Evolutionary conservation across 2,888 invertebrate species (phyloP).

Genomic region (Trachelus tabidus): DNA sequence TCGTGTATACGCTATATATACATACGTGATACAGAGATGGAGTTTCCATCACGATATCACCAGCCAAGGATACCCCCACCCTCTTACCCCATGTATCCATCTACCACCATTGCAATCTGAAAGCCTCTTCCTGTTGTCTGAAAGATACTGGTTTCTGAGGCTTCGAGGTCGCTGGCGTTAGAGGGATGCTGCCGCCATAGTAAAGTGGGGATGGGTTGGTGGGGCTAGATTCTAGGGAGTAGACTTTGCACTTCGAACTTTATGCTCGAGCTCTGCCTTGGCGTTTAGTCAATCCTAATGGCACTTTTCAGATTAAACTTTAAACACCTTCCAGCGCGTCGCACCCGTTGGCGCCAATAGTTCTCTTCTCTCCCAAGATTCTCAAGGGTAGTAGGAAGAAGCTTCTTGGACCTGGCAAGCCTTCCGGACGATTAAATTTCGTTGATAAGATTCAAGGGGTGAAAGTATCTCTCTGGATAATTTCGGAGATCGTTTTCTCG

Average conservation of each 20-base stretch:
- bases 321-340: constrained; percentile 9
- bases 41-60: not conserved
- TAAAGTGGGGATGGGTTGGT: constrained; percentile 24
- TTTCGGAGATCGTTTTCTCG: not conserved
- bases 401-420: not conserved
- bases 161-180: constrained; percentile 32
- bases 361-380: not conserved
- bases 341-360: not conserved
- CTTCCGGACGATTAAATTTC: not conserved
- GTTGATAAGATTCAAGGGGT: not conserved
- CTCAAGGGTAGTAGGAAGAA: not conserved
- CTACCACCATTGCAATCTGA: constrained; percentile 36
- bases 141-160: constrained; percentile 40
- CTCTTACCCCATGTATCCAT: constrained; percentile 7
- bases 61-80: not conserved
- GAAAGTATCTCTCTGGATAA: not conserved
- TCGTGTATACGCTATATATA: not conserved
- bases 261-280: constrained; percentile 38
- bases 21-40: not conserved
- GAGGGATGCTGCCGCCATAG: constrained; percentile 2
- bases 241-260: constrained; percentile 61
- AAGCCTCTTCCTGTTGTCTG: constrained; percentile 62
- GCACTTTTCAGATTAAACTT: constrained; percentile 58
- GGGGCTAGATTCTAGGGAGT: constrained; percentile 30
- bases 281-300: constrained; percentile 56